phyloP scores from a whole-genome alignment of 2,797 vertebrate species.

The Peromyscus eremicus region DNA sequence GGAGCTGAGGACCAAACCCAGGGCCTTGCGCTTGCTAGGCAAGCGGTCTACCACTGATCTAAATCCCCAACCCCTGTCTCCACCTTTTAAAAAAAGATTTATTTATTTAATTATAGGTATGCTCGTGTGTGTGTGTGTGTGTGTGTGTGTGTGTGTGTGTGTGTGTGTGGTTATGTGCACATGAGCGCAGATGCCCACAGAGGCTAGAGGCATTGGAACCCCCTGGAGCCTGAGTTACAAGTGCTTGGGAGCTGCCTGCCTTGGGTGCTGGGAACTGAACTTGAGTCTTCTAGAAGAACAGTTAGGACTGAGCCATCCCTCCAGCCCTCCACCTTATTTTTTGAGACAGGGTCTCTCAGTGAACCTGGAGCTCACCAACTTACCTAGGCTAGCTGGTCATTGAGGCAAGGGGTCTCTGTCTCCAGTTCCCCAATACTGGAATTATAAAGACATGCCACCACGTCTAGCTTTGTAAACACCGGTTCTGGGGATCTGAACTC shows the following conservation, averaged over 20 bases:
- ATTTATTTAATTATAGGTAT: not conserved
- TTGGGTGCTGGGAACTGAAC: not conserved
- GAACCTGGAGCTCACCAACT: not conserved
- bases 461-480: not conserved
- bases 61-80: no score
- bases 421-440: not conserved
- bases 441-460: not conserved
- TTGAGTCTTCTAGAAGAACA: not conserved
- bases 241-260: no score
- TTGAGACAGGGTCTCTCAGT: not conserved
- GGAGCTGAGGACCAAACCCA: no score
- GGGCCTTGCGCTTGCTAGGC: no score
- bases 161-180: not conserved
- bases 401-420: not conserved
- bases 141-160: not conserved
- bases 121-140: not conserved
- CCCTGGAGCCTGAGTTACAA: not conserved
- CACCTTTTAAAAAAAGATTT: no score
- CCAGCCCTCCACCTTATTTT: not conserved
- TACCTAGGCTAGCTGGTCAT: not conserved
- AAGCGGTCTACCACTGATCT: no score
- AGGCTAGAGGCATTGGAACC: not conserved
- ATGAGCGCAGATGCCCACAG: not conserved
- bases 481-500: not conserved
- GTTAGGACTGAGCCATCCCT: not conserved